phyloP scores from a whole-genome alignment of 2,888 invertebrate genomes.

The Plebejus anna region DNA sequence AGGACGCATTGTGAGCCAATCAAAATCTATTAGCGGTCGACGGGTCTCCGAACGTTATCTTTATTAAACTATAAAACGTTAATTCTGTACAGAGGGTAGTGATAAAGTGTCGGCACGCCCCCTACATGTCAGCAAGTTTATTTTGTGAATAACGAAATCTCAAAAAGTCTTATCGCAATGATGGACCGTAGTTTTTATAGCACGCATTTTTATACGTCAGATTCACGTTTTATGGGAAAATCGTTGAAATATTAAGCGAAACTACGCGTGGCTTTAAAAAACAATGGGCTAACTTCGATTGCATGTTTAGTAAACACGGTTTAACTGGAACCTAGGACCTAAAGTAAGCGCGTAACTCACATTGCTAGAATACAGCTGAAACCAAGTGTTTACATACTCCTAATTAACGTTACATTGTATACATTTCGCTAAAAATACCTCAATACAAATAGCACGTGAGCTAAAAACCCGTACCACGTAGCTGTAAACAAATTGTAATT shows the following conservation, averaged over 20 bases:
- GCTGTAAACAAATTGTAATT: conserved; percentile 4
- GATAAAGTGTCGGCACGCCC: conserved; percentile 63
- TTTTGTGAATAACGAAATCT: conserved; percentile 6
- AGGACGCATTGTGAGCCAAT: conserved; percentile 69
- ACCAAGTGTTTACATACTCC: conserved; percentile 27
- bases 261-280: not conserved
- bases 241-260: not conserved
- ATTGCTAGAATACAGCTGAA: conserved; percentile 33
- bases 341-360: conserved; percentile 44
- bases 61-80: conserved; percentile 18
- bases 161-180: not conserved
- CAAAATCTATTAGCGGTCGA: conserved; percentile 68
- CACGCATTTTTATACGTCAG: not conserved
- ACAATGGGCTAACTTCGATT: not conserved
- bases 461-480: not conserved
- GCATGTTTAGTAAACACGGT: conserved; percentile 66
- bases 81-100: conserved; percentile 44
- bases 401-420: conserved; percentile 30
- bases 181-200: conserved; percentile 2
- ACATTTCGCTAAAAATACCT: conserved; percentile 28
- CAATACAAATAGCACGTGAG: conserved; percentile 18
- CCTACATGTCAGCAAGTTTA: not conserved
- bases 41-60: conserved; percentile 33
- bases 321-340: conserved; percentile 49
- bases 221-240: not conserved